These are phyloP conservation scores for Trinorchestia longiramus DNA, from an alignment of 1,140 invertebrate species.

Conservation along the genomic window DNA sequence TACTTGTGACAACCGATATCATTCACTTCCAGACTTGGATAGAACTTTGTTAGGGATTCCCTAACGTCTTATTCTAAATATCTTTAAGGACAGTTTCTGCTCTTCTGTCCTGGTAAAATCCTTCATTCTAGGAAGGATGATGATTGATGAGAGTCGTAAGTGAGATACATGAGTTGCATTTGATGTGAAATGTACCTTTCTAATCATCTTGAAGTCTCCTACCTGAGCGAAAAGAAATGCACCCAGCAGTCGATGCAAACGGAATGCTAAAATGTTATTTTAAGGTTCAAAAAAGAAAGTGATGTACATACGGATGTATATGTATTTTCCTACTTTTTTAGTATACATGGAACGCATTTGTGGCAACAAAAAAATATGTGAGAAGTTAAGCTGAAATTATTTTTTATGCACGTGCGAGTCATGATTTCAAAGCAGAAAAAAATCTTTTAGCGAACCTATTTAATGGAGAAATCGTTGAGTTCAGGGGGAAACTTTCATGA, in stretches of 20 bases:
- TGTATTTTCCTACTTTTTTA: not conserved
- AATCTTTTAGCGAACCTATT: too few relatives aligned
- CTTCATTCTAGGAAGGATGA: not conserved
- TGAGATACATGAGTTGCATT: not conserved
- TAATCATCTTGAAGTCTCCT: not conserved
- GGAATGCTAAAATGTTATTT: not conserved
- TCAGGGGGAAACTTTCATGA: too few relatives aligned
- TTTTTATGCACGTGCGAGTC: too few relatives aligned
- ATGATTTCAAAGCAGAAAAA: too few relatives aligned
- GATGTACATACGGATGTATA: not conserved
- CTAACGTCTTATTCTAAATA: too few relatives aligned
- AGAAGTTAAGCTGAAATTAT: too few relatives aligned
- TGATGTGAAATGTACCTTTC: not conserved
- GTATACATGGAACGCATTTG: not conserved
- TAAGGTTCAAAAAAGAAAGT: not conserved
- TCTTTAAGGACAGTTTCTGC: not conserved
- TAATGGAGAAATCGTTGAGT: too few relatives aligned
- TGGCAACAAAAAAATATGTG: not conserved
- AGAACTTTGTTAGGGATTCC: too few relatives aligned
- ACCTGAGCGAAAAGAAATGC: not conserved
- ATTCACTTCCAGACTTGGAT: too few relatives aligned
- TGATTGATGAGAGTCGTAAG: not conserved
- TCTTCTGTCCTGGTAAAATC: not conserved
- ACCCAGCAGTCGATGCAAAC: not conserved
- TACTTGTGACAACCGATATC: too few relatives aligned